A percentile compares a stretch with the other conserved stretches of the same genome.
phyloP scores from a whole-genome alignment of 2,113 vertebrate species.

The Suricata suricatta region DNA sequence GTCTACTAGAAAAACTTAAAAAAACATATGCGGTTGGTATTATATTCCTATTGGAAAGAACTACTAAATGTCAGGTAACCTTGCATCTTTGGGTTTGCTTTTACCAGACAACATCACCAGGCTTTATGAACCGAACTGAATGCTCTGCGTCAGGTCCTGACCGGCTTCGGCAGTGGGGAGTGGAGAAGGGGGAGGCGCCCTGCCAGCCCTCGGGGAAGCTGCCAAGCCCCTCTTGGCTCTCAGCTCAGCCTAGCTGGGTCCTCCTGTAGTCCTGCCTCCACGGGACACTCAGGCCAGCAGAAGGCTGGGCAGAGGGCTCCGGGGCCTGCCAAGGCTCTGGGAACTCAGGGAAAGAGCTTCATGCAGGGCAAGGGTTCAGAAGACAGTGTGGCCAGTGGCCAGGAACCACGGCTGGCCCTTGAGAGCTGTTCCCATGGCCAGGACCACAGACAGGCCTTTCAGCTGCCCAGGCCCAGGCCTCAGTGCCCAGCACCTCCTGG shows the following conservation, averaged over 20 bases:
- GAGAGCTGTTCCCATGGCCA: constrained; percentile 42
- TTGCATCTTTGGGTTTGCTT: constrained; percentile 36
- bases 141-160: neutral
- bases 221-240: constrained; percentile 59
- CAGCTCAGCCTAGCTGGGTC: constrained; percentile 9
- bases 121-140: constrained; percentile 51
- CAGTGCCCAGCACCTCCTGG: neutral
- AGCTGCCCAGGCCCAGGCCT: neutral
- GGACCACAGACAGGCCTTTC: constrained; percentile 21
- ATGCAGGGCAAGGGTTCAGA: constrained; percentile 6
- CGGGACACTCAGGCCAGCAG: neutral
- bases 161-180: neutral
- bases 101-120: neutral
- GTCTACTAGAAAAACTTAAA: constrained; percentile 10
- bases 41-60: constrained; percentile 48
- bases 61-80: constrained; percentile 37
- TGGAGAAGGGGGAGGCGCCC: neutral
- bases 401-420: constrained; percentile 18
- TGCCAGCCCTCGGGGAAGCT: constrained; percentile 47
- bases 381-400: constrained; percentile 51
- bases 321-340: constrained; percentile 21
- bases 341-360: constrained; percentile 23
- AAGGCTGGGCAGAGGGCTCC: constrained; percentile 26
- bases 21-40: neutral
- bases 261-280: neutral